These are phyloP conservation scores for Scyliorhinus canicula DNA, from an alignment of 2,797 vertebrate species.

Conservation along the genomic window DNA sequence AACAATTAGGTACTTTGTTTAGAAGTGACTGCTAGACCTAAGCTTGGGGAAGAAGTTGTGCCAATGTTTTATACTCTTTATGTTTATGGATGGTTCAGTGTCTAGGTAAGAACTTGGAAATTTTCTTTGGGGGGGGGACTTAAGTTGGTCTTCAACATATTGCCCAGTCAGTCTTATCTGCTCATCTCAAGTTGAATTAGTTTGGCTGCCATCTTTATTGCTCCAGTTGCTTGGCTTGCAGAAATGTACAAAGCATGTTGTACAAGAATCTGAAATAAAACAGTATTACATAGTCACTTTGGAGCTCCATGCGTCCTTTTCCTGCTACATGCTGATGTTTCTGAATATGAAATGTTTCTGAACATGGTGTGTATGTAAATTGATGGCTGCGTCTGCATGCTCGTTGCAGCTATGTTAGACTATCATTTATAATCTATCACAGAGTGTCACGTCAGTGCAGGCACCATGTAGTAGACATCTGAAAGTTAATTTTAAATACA, in stretches of 20 bases:
- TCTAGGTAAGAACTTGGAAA: not conserved
- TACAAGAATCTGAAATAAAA: not conserved
- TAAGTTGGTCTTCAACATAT: not conserved
- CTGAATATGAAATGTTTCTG: slow-evolving; percentile 7
- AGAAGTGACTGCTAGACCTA: not conserved
- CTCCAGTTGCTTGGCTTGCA: slow-evolving; percentile 20
- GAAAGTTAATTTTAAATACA: not conserved
- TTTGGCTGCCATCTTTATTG: not conserved
- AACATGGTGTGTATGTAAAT: slow-evolving; percentile 17
- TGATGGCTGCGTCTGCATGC: not conserved
- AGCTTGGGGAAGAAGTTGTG: not conserved
- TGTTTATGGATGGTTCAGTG: not conserved
- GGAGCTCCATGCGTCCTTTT: not conserved
- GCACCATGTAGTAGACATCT: slow-evolving; percentile 13
- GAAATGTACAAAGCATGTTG: slow-evolving; percentile 22
- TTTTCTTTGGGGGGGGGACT: not conserved
- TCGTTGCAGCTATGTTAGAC: not conserved
- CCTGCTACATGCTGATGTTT: slow-evolving; percentile 1
- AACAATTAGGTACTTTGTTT: not conserved
- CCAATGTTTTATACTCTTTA: not conserved
- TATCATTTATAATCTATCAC: not conserved
- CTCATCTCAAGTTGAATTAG: not conserved
- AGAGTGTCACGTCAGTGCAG: not conserved
- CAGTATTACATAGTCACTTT: not conserved
- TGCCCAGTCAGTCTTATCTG: slow-evolving; percentile 16